Evolutionary conservation across 2,888 invertebrate genomes (phyloP).

Genomic region (Cryptocephalus primarius): DNA sequence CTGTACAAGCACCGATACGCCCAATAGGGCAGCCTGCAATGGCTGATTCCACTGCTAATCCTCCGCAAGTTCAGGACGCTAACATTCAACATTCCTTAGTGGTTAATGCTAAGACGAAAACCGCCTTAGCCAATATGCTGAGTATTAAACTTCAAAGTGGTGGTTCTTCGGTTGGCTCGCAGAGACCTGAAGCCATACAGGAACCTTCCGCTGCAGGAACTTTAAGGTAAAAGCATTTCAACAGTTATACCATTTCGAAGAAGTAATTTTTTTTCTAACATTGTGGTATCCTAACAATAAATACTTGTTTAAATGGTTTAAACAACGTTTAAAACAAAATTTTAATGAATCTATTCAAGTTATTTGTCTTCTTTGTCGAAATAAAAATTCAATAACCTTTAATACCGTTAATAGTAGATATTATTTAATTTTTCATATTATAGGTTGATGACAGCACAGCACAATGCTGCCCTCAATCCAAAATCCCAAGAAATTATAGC

Average conservation of each 20-base stretch:
- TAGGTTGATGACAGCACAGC: conserved; percentile 77
- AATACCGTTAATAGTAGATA: no score
- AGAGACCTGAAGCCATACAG: conserved; percentile 24
- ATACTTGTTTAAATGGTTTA: no score
- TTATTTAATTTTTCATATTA: conserved; percentile 5
- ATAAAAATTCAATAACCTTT: no score
- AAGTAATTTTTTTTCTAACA: background rate
- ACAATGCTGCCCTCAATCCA: conserved; percentile 50
- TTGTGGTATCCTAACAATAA: no score
- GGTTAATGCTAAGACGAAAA: conserved; percentile 85
- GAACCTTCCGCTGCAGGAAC: conserved; percentile 57
- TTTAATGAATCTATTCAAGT: no score
- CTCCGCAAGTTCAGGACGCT: conserved; percentile 12
- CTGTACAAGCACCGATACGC: conserved; percentile 11
- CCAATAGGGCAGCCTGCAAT: conserved; percentile 18
- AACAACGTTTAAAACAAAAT: no score
- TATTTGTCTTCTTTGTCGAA: no score
- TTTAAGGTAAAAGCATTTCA: conserved; percentile 38
- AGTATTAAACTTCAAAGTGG: conserved; percentile 63
- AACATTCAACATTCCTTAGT: conserved; percentile 11
- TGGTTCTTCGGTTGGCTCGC: conserved; percentile 43
- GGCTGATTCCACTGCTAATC: conserved; percentile 22
- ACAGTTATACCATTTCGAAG: no score
- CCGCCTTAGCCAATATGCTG: conserved; percentile 89
- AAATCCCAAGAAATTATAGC: conserved; percentile 44